Base-by-base conservation (phyloP, 2,888 invertebrate species). In the Erpobdella octoculata region DNA sequence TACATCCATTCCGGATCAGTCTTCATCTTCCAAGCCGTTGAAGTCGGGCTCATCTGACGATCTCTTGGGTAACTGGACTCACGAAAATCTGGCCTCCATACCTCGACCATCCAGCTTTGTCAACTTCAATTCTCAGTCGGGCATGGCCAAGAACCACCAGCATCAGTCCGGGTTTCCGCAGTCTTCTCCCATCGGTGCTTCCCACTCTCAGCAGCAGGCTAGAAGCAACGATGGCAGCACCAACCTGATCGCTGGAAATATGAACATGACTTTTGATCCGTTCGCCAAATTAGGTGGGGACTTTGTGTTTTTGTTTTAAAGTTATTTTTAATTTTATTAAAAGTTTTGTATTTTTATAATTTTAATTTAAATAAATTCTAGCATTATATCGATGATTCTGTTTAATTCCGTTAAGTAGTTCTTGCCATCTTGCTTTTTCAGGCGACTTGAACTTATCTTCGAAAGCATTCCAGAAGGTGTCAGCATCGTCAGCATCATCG, bases 211-310 rank as follows among this genome's bases (percentile, higher is more conserved):
- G 71, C 59, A 28, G 18, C n/a, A 33, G 25, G 38, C 33, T 33
- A 64, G 33, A 31, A 58, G 33, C 25, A 65, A 53, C 18, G 21
- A 5, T 36, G 73, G 59, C 18, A 41, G 21, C 37, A 68, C 36
- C 28, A 53, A 46, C 46, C n/a, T 58, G 33, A 58, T 73, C n/a
- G 72, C 74, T 53, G 33, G n/a, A 58, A 12, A 31, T 28, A 67
- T 31, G 28, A 73, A 76, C 6, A 25, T 28, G 9, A 75, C 75
- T 36, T 73, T 76, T 36, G 81, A 81, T 74, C 81, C 81, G 21
- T 81, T 81, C 78, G 79, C 79, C 36, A 79, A 79, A 46, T 73
- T 81, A 58, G 80, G 81, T 81, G 73, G 74, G 77, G 69, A n/a
- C n/a, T n/a, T n/a, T 38, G n/a, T n/a, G 21, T 37, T 53, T 31